Evolutionary conservation across 2,113 vertebrate species (phyloP).

Genomic region (Archilochus colubris): DNA sequence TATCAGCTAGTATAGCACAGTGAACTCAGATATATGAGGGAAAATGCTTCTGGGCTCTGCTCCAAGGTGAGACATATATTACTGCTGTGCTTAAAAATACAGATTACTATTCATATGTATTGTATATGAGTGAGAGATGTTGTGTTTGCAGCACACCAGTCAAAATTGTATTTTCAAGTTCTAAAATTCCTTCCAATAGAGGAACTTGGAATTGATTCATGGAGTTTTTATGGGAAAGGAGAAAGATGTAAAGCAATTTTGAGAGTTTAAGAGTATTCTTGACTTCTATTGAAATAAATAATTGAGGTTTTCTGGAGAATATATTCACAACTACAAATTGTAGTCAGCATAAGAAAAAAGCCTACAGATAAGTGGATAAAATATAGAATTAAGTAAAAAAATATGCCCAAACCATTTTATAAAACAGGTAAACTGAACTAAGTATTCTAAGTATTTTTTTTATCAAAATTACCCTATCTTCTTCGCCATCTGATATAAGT

Average conservation of each 20-base stretch:
- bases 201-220: not conserved
- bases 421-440: conserved; percentile 29
- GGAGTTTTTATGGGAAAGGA: not conserved
- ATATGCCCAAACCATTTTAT: not conserved
- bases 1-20: not conserved
- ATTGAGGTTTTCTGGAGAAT: not conserved
- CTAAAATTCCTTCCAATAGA: not conserved
- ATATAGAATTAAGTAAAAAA: not conserved
- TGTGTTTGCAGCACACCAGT: not conserved
- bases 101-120: not conserved
- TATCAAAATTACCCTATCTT: not conserved
- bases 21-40: not conserved
- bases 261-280: not conserved
- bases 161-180: not conserved
- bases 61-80: not conserved
- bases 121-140: not conserved
- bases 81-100: not conserved
- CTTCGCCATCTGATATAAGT: not conserved
- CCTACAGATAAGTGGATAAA: not conserved
- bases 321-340: conserved; percentile 39
- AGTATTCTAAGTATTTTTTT: not conserved
- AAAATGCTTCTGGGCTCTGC: not conserved
- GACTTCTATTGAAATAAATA: not conserved
- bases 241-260: not conserved
- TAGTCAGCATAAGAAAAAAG: not conserved